These are phyloP conservation scores for Bimastos eiseni DNA, from an alignment of 2,888 invertebrate species.

Conservation along the genomic window DNA sequence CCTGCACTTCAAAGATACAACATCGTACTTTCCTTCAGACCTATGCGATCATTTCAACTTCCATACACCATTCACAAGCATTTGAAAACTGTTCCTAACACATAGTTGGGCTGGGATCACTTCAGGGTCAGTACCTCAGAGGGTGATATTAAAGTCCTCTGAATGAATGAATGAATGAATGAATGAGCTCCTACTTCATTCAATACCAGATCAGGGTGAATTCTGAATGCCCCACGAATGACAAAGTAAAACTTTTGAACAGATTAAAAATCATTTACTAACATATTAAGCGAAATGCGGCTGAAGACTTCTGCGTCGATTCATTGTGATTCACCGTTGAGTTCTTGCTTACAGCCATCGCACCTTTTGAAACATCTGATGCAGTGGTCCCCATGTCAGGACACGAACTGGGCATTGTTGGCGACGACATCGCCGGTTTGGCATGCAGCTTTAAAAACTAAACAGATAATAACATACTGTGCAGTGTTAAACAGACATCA, in stretches of 20 bases:
- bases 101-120: too few relatives aligned
- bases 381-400: slow-evolving; percentile 72
- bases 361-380: background rate
- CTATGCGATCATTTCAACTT: too few relatives aligned
- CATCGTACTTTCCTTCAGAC: too few relatives aligned
- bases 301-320: background rate
- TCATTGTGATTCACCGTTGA: slow-evolving; percentile 69
- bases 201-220: background rate
- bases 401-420: background rate
- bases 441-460: slow-evolving; percentile 86
- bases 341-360: background rate
- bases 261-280: background rate
- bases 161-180: too few relatives aligned
- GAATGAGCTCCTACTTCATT: too few relatives aligned
- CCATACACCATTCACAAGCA: too few relatives aligned
- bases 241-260: background rate
- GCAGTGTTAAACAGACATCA: too few relatives aligned
- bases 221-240: background rate
- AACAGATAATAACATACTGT: background rate
- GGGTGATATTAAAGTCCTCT: too few relatives aligned
- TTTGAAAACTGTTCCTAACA: too few relatives aligned
- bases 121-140: too few relatives aligned
- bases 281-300: background rate
- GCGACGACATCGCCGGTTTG: slow-evolving; percentile 85
- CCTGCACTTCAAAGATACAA: too few relatives aligned